Conservation (phyloP, 2,797 vertebrate genomes). For the Zalophus californianus region DNA sequence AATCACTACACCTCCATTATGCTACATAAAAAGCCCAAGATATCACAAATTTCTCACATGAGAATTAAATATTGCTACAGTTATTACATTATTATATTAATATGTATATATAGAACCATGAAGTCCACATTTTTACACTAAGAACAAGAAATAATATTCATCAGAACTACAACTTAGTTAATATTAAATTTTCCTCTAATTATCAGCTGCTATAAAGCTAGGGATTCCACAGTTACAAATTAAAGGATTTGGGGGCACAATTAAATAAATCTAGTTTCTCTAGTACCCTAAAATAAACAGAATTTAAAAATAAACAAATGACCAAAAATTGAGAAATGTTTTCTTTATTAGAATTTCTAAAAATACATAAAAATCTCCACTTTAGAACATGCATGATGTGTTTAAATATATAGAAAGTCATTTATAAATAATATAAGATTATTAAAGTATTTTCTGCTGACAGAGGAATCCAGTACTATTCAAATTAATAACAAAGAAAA, state of each 20-base stretch:
- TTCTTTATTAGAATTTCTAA: not conserved
- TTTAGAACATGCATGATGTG: not conserved
- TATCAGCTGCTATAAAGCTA: not conserved
- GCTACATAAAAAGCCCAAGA: not conserved
- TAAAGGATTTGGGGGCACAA: not conserved
- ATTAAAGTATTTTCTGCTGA: not conserved
- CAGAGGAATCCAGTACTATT: not conserved
- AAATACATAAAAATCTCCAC: not conserved
- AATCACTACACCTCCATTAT: not conserved
- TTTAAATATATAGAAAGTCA: not conserved
- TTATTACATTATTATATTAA: not conserved
- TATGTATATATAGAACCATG: not conserved
- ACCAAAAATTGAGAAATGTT: not conserved
- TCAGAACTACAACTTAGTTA: not conserved
- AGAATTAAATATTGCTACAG: not conserved
- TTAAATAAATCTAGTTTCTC: not conserved
- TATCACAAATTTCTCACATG: not conserved
- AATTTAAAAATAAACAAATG: not conserved
- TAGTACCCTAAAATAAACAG: not conserved
- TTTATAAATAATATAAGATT: not conserved
- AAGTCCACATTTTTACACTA: not conserved
- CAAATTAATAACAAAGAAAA: conserved; percentile 27
- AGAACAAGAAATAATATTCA: not conserved
- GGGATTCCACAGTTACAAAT: not conserved
- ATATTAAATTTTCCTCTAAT: not conserved